Evolutionary conservation across 2,113 vertebrate genomes (phyloP).

Genomic region (Ictalurus punctatus): DNA sequence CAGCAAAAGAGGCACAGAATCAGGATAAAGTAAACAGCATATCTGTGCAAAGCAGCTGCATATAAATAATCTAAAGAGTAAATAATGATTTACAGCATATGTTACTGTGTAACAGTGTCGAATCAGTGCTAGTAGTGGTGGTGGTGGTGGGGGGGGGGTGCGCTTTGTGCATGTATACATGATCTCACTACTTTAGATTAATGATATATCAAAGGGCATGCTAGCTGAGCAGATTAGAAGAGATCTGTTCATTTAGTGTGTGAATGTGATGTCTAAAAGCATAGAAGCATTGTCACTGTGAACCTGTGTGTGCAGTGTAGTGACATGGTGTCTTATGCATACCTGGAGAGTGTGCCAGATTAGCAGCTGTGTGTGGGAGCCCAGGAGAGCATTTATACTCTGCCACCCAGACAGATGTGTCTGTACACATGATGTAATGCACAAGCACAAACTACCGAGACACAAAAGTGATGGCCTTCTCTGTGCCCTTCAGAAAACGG

Average conservation of each 20-base stretch:
- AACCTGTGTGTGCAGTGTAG: constrained; percentile 10
- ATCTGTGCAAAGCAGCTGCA: neutral
- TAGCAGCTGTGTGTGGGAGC: constrained; percentile 40
- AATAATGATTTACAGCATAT: neutral
- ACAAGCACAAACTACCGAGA: constrained; percentile 2
- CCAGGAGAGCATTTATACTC: constrained; percentile 21
- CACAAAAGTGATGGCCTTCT: neutral
- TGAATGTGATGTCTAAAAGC: neutral
- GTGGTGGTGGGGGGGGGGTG: neutral
- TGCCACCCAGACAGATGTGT: constrained; percentile 31
- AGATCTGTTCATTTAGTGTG: constrained; percentile 12
- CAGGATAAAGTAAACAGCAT: neutral
- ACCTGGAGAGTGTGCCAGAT: constrained; percentile 14
- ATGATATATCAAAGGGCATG: neutral
- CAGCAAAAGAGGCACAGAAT: neutral
- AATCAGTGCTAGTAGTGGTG: neutral
- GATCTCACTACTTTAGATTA: neutral
- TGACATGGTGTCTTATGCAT: neutral
- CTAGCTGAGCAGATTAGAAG: neutral
- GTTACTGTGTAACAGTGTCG: neutral
- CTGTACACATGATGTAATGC: constrained; percentile 14
- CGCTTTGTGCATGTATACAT: neutral
- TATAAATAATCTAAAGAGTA: neutral
- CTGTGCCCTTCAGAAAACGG: neutral
- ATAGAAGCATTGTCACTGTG: neutral